Evolutionary conservation across 2,888 invertebrate species (phyloP).

Genomic region (Lithophane socia): DNA sequence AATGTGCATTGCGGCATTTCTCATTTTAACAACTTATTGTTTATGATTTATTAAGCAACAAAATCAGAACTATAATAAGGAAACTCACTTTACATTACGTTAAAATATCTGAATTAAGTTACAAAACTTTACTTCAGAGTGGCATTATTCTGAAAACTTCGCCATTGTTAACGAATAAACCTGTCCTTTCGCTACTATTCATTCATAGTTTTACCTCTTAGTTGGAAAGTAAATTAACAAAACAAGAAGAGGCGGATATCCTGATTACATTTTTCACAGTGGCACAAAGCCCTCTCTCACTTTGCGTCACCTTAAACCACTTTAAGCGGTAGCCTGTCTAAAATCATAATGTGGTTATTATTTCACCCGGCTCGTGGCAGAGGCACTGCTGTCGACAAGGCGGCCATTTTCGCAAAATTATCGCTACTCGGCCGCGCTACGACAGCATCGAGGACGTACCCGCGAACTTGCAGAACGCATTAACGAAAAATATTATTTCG

Average conservation of each 20-base stretch:
- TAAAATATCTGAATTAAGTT: slow-evolving; percentile 39
- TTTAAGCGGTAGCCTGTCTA: slow-evolving; percentile 84
- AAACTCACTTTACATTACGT: slow-evolving; percentile 18
- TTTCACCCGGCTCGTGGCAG: slow-evolving; percentile 84
- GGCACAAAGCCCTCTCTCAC: slow-evolving; percentile 77
- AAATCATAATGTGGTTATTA: slow-evolving; percentile 89
- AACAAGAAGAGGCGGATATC: slow-evolving; percentile 75
- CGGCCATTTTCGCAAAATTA: slow-evolving; percentile 88
- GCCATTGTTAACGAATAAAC: slow-evolving; percentile 52
- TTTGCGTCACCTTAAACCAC: slow-evolving; percentile 85
- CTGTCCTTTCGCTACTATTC: slow-evolving; percentile 47
- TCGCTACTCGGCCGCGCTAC: slow-evolving; percentile 85
- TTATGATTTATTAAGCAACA: not conserved
- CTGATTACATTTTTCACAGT: slow-evolving; percentile 79
- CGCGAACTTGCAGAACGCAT: slow-evolving; percentile 82
- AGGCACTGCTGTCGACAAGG: slow-evolving; percentile 87
- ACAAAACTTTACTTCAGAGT: slow-evolving; percentile 41
- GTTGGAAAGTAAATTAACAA: slow-evolving; percentile 71
- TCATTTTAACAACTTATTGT: not conserved
- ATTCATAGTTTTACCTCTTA: slow-evolving; percentile 63
- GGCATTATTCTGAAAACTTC: slow-evolving; percentile 51
- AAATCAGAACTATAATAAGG: not conserved
- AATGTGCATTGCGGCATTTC: not conserved
- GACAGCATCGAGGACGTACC: slow-evolving; percentile 84
- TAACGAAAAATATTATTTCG: slow-evolving; percentile 78